Base-by-base conservation (phyloP, 2,888 invertebrate genomes). In the Plebejus melissa region DNA sequence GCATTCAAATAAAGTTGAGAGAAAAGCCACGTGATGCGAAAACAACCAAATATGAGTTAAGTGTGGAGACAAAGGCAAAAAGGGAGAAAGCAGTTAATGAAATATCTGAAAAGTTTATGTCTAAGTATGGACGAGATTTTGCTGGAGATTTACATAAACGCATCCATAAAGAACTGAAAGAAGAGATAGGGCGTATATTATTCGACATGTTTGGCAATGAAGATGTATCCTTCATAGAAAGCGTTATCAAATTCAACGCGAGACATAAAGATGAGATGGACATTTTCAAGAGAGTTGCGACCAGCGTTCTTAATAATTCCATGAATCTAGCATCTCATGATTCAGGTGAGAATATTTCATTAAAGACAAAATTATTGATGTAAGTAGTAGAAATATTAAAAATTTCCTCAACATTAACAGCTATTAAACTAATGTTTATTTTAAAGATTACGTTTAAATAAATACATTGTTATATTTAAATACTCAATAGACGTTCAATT, bases 211-310 rank as follows among this genome's bases (percentile, higher is more conserved):
- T 89, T 77, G 87, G 86, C 1, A 81, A 85, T n/a, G 79, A 81
- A 38, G 91, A 92, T 46, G 85, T 88, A 0, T 86, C 91, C 2
- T 90, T 86, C 77, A 90, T 90, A 57, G 91, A 91, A 79, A 85
- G 89, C 50, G 83, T 90, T 28, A 83, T 89, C 58, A 89, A 88
- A 78, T 92, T 88, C 79, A 86, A 89, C 75, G 83, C 88, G 11
- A 87, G 82, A 77, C 86, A 87, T 0, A 83, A 83, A 22, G 87
- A 87, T 0, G 87, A 89, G 77, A 84, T 84, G 78, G 87, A 85
- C 77, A 83, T 93, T 65, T 84, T 89, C 77, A 81, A 84, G 46
- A 86, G 87, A 1, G 87, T 88, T 11, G 80, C 89, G 79, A 77
- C 84, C 2, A 83, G 85, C 75, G 84, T 90, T 69, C 87, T 91